A percentile compares a stretch with the other conserved stretches of the same genome.
phyloP scores from a whole-genome alignment of 2,113 vertebrate genomes.

The Oriolus oriolus region DNA sequence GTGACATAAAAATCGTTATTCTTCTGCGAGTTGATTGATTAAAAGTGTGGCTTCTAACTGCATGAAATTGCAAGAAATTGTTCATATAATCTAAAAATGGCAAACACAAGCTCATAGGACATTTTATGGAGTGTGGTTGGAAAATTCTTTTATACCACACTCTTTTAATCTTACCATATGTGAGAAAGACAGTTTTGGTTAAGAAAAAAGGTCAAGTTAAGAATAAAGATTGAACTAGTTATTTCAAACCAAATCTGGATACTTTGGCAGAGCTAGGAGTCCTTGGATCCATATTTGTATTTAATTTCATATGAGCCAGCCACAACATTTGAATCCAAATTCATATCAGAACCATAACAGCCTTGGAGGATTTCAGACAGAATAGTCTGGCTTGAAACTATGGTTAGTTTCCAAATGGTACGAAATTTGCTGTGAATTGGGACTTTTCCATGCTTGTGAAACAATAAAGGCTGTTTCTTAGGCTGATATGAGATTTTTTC shows the following conservation, averaged over 20 bases:
- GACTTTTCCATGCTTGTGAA: not conserved
- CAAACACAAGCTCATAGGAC: not conserved
- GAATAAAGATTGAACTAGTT: not conserved
- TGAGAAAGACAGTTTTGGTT: not conserved
- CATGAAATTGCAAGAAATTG: not conserved
- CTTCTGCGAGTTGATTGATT: not conserved
- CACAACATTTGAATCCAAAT: constrained; percentile 23
- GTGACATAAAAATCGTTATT: not conserved
- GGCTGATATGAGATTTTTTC: not conserved
- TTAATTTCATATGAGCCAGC: not conserved
- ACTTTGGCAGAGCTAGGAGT: not conserved
- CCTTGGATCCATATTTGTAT: not conserved
- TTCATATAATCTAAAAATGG: not conserved
- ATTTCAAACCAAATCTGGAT: not conserved
- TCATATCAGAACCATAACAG: not conserved
- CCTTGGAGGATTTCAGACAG: not conserved
- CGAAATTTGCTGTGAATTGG: not conserved
- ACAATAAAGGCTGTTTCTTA: not conserved
- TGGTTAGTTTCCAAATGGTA: not conserved
- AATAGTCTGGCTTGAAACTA: not conserved
- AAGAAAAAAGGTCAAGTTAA: not conserved
- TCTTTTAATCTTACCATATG: not conserved
- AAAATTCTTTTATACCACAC: not conserved
- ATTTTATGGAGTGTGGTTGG: not conserved
- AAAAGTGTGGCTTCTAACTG: not conserved